Conservation (phyloP, 2,797 vertebrate species). For the Sorex maritimensis region DNA sequence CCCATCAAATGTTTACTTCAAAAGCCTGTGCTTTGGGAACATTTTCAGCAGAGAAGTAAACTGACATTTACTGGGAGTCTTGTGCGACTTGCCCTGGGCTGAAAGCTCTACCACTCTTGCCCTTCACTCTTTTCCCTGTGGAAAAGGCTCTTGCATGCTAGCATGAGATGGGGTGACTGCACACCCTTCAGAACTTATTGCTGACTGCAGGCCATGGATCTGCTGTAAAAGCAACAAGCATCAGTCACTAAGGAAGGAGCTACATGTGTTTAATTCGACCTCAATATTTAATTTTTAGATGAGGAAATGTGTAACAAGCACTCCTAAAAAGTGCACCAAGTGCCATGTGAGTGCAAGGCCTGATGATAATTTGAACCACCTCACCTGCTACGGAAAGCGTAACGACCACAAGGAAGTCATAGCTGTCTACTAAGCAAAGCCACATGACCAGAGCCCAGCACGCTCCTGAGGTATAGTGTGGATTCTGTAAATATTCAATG, state of each 20-base stretch:
- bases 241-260: not conserved
- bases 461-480: not conserved
- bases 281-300: not conserved
- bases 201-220: not conserved
- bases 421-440: not conserved
- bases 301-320: not conserved
- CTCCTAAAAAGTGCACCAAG: not conserved
- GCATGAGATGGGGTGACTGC: not conserved
- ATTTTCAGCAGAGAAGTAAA: slow-evolving; percentile 36
- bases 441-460: not conserved
- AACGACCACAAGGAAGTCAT: accelerated
- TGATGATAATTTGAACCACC: not conserved
- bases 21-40: not conserved
- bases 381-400: too few relatives aligned
- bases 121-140: not conserved
- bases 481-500: not conserved
- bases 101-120: not conserved
- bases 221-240: not conserved
- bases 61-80: not conserved
- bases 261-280: not conserved
- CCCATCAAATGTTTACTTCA: not conserved
- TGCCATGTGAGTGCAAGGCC: not conserved
- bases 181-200: not conserved
- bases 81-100: not conserved
- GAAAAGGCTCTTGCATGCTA: not conserved